phyloP scores from a whole-genome alignment of 2,888 invertebrate species.

The Calameuta filiformis region DNA sequence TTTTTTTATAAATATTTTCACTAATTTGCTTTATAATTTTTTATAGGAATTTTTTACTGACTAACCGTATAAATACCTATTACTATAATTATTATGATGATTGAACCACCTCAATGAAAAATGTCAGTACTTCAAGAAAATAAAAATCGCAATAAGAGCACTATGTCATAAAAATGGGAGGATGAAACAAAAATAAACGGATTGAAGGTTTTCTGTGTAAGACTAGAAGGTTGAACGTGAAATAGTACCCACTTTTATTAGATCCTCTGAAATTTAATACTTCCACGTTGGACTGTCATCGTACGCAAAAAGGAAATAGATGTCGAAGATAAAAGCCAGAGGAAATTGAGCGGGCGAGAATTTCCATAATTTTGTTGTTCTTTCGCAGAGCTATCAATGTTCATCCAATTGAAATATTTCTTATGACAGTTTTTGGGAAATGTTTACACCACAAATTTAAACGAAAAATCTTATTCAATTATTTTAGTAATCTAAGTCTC shows the following conservation, averaged over 20 bases:
- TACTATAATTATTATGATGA: background rate
- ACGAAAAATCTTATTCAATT: too few relatives aligned
- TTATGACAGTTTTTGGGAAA: too few relatives aligned
- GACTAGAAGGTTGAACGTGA: constrained; percentile 8
- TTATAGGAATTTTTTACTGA: too few relatives aligned
- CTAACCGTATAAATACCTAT: background rate
- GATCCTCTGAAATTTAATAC: constrained; percentile 24
- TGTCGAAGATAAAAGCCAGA: background rate
- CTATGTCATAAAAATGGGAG: too few relatives aligned
- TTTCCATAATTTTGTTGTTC: too few relatives aligned
- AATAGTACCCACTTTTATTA: constrained; percentile 19
- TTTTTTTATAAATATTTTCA: too few relatives aligned
- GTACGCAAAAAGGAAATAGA: background rate
- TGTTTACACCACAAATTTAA: too few relatives aligned
- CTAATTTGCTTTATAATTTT: too few relatives aligned
- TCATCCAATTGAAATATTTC: too few relatives aligned
- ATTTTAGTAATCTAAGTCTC: too few relatives aligned
- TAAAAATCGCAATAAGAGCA: background rate
- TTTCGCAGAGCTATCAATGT: too few relatives aligned
- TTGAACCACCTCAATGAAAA: background rate
- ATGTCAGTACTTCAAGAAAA: background rate
- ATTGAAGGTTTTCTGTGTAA: constrained; percentile 1
- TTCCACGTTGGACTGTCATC: background rate
- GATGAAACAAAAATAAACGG: background rate
- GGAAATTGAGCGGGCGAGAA: background rate